phyloP scores from a whole-genome alignment of 2,888 invertebrate species.

The Molanna angustata region DNA sequence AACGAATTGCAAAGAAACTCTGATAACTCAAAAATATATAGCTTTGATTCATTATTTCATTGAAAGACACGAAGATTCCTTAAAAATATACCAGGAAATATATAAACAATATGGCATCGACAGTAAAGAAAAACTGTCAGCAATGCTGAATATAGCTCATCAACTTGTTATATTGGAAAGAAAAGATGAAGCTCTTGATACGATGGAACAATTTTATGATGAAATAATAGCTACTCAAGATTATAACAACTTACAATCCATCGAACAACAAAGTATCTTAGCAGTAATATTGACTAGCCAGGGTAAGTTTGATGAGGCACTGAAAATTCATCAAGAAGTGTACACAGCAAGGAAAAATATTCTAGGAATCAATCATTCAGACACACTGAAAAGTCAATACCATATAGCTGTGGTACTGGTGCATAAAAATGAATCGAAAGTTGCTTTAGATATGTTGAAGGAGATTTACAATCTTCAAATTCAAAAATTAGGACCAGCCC shows the following conservation, averaged over 20 bases:
- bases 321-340: background rate
- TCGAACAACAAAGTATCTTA: background rate
- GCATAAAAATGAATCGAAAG: background rate
- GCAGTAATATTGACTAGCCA: background rate
- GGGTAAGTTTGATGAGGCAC: background rate
- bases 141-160: no score
- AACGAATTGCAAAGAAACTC: background rate
- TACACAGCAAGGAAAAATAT: background rate
- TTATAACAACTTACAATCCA: background rate
- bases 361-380: background rate
- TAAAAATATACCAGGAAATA: no score
- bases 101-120: no score
- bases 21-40: background rate
- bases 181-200: background rate
- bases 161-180: background rate
- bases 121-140: no score
- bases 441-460: background rate
- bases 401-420: background rate
- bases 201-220: background rate
- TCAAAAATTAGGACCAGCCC: background rate
- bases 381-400: background rate
- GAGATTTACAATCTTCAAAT: background rate
- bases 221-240: background rate
- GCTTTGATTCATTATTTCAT: background rate
- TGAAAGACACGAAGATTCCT: background rate